Evolutionary conservation across 2,888 invertebrate species (phyloP), one percentile per base, ranked within the genome.

Genomic region (Eremobia ochroleuca): DNA sequence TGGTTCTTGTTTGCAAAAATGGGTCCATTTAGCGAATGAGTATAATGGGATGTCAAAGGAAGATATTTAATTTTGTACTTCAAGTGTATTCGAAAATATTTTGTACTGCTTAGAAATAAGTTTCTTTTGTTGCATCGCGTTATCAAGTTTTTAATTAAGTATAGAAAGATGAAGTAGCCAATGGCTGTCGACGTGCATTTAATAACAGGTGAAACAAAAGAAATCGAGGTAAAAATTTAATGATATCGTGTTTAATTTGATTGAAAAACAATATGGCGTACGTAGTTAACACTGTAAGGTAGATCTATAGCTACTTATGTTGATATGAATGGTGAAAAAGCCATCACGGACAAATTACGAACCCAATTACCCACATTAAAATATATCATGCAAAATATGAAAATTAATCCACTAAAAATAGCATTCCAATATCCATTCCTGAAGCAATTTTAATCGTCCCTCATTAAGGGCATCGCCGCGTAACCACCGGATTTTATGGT

Each of bases 401-500:
- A 70, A 81, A 83, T 71, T 79, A 79, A 86, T 85, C 68, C 65
- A 62, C 73, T 73, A 91, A 93, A 94, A 94, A 92, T 93, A 92
- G 91, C 93, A 94, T 94, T 93, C 92, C 93, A 85, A 92, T 92
- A 92, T 90, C 91, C 91, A 93, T 94, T 93, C 91, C 93, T 88
- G 90, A 88, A 93, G 90, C 93, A 92, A 94, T 95, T 95, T 95
- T 95, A 96, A 96, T 96, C 94, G 94, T 90, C 90, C 86, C 94
- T 96, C 96, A 96, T 96, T 96, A 96, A 95, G 94, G 92, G 92
- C 94, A 94, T 94, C 90, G 93, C 92, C 92, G 93, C 94, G 94
- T 94, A 94, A 94, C 95, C 95, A 92, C 93, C 91, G 91, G 91
- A 92, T 94, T 94, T 94, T 93, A 93, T 89, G 91, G 88, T 87